These are phyloP conservation scores for Meloidogyne exigua DNA, from an alignment of 1,140 invertebrate genomes.

Conservation along the genomic window DNA sequence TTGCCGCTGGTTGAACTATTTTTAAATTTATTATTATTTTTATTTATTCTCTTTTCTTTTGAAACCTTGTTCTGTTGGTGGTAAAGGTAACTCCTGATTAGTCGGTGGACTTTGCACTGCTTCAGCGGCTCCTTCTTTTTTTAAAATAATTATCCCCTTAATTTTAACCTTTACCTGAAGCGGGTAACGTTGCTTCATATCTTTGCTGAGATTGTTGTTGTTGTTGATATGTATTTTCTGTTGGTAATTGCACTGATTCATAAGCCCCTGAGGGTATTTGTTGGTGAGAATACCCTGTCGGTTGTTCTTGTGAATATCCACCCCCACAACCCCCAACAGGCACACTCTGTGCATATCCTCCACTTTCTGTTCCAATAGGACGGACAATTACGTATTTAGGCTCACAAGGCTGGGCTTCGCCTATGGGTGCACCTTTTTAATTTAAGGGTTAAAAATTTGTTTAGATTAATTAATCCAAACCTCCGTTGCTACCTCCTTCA, in stretches of 20 bases:
- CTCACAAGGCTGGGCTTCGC: slow-evolving; percentile 26
- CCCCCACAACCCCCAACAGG: background rate
- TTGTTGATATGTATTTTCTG: background rate
- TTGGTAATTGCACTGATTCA: background rate
- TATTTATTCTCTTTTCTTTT: no score
- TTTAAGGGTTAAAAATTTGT: background rate
- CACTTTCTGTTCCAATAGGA: slow-evolving; percentile 35
- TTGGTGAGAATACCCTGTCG: background rate
- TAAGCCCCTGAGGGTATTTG: background rate
- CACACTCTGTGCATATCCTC: slow-evolving; percentile 24
- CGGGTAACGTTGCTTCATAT: background rate
- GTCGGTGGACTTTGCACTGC: background rate
- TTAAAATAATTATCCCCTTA: background rate
- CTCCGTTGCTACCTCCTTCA: slow-evolving; percentile 6
- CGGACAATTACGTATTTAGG: slow-evolving; percentile 53
- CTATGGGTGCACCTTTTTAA: background rate
- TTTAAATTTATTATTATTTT: background rate
- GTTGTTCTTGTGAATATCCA: background rate
- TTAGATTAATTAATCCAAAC: background rate
- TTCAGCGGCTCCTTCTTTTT: background rate
- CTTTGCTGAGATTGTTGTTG: background rate
- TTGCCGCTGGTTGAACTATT: slow-evolving; percentile 6
- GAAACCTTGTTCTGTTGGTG: background rate
- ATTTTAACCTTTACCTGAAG: background rate
- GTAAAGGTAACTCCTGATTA: background rate